Evolutionary conservation across 2,888 invertebrate species (phyloP).

Genomic region (Galerucella nymphaeae): DNA sequence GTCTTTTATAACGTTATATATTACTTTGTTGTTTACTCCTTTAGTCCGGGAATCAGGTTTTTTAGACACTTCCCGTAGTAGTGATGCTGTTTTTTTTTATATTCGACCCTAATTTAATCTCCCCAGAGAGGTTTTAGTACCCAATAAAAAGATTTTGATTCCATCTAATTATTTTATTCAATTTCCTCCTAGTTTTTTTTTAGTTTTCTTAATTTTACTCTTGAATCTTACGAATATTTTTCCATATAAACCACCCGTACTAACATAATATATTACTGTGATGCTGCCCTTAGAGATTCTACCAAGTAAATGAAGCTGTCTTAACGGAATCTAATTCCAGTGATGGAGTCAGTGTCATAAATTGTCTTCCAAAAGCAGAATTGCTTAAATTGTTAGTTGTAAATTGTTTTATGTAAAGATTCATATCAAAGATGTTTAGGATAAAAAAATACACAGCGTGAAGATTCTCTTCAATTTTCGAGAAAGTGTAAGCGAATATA

Average conservation of each 20-base stretch:
- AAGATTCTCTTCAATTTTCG: not conserved
- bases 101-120: not conserved
- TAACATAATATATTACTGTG: conserved; percentile 19
- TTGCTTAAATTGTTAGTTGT: not conserved
- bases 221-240: not conserved
- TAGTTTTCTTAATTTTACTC: not conserved
- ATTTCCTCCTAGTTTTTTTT: no score
- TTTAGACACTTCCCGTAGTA: not conserved
- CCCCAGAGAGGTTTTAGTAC: no score
- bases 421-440: not conserved
- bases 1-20: conserved; percentile 25
- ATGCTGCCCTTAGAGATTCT: conserved; percentile 18
- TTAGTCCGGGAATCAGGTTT: not conserved
- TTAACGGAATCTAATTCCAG: conserved; percentile 30
- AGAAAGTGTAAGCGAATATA: no score
- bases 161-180: no score
- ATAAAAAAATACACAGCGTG: not conserved
- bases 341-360: conserved; percentile 34
- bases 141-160: no score
- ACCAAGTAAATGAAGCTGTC: conserved; percentile 29
- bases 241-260: not conserved
- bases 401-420: not conserved
- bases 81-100: not conserved
- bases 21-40: conserved; percentile 12
- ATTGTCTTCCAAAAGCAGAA: conserved; percentile 4